Evolutionary conservation across 92 coral and sea anemone species (phyloP).

Genomic region (Umimayanthus chanpuru): DNA sequence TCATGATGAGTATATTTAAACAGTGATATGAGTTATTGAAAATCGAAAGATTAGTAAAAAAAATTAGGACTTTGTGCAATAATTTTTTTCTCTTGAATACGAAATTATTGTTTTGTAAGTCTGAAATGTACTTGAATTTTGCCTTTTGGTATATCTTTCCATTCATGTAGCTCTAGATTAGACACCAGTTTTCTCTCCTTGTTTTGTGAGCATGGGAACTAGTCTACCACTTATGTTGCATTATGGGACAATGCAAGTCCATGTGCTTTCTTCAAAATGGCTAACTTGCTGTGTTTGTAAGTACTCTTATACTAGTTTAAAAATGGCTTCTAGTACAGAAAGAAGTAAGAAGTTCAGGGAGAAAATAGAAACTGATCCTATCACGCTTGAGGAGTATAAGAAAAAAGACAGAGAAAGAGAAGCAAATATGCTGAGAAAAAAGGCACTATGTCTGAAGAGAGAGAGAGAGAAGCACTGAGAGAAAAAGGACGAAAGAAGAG

Average conservation of each 20-base stretch:
- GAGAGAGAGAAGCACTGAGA: constrained; percentile 48
- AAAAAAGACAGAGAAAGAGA: constrained; percentile 51
- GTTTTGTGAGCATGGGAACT: constrained; percentile 23
- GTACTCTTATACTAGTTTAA: constrained; percentile 1
- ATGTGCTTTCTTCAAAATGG: constrained; percentile 54
- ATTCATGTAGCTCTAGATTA: too few species aligned
- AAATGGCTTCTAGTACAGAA: constrained; percentile 51
- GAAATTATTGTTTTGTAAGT: neutral
- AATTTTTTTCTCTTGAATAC: neutral
- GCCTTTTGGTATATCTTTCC: constrained; percentile 25
- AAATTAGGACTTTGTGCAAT: constrained; percentile 7
- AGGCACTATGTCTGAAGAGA: constrained; percentile 52
- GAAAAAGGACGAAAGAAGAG: constrained; percentile 48
- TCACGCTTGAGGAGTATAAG: constrained; percentile 36
- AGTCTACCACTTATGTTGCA: constrained; percentile 3
- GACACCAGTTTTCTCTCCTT: constrained; percentile 30
- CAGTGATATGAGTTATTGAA: constrained; percentile 3
- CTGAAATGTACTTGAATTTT: neutral
- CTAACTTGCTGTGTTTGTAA: constrained; percentile 34
- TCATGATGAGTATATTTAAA: constrained; percentile 15
- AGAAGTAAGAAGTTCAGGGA: constrained; percentile 46
- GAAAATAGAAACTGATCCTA: constrained; percentile 44
- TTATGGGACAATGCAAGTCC: constrained; percentile 33
- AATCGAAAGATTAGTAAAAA: constrained; percentile 16
- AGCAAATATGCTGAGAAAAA: constrained; percentile 52